Conservation (phyloP, 2,113 vertebrate genomes). For the Menura novaehollandiae region DNA sequence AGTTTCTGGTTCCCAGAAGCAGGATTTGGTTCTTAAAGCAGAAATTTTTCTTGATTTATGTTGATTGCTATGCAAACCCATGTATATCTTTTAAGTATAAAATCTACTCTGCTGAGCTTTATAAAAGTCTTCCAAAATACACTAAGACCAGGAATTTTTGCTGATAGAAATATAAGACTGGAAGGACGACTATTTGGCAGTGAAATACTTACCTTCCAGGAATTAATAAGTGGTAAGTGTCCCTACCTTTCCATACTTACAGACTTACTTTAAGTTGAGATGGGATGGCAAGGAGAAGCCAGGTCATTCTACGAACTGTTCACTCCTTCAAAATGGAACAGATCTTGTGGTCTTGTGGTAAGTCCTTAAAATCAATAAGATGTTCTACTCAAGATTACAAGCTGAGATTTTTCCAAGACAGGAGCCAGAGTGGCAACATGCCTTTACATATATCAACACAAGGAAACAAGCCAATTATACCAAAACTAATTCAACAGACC, state of each 20-base stretch:
- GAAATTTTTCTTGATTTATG: not conserved
- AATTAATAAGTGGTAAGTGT: not conserved
- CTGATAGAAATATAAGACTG: not conserved
- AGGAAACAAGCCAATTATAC: not conserved
- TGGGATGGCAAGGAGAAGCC: not conserved
- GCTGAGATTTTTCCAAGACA: slow-evolving; percentile 46
- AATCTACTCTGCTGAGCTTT: not conserved
- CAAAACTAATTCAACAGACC: not conserved
- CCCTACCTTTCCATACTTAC: not conserved
- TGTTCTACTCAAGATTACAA: not conserved
- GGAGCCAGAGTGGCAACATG: slow-evolving; percentile 29
- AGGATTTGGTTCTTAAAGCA: not conserved
- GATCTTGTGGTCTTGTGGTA: not conserved
- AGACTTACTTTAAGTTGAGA: not conserved
- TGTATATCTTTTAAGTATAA: not conserved
- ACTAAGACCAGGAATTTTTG: not conserved
- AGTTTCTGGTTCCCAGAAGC: not conserved
- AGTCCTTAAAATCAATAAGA: not conserved
- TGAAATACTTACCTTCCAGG: not conserved
- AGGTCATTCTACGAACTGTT: not conserved
- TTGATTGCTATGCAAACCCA: not conserved
- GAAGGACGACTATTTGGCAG: not conserved
- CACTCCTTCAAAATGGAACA: not conserved
- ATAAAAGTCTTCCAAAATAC: not conserved
- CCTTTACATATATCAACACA: slow-evolving; percentile 16